A percentile compares a stretch with the other conserved stretches of the same genome.
Conservation (phyloP, 2,113 vertebrate species). For the Neogobius melanostomus region DNA sequence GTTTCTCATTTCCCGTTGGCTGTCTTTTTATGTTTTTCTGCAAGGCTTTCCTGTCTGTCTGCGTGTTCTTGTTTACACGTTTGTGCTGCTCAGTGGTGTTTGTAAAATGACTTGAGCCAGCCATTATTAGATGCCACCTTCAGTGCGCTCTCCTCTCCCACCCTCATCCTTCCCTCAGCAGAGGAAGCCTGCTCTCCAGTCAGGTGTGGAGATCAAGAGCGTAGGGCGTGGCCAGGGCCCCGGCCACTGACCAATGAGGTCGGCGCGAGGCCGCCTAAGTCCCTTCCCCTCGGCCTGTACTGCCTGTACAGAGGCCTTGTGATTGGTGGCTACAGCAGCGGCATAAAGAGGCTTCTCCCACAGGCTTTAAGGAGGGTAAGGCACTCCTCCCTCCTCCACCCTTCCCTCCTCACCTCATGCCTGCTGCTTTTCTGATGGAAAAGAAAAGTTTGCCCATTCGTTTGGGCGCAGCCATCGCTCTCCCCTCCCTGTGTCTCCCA, state of each 20-base stretch:
- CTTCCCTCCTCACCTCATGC: slow-evolving; percentile 67
- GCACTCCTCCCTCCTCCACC: slow-evolving; percentile 64
- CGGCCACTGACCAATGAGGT: slow-evolving; percentile 72
- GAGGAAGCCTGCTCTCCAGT: slow-evolving; percentile 77
- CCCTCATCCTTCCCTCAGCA: slow-evolving; percentile 71
- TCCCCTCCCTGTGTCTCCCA: slow-evolving; percentile 46
- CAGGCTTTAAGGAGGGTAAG: slow-evolving; percentile 80
- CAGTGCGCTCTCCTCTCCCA: slow-evolving; percentile 46
- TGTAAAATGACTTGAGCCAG: slow-evolving; percentile 16
- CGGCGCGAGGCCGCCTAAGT: slow-evolving; percentile 75
- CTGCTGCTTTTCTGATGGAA: slow-evolving; percentile 57
- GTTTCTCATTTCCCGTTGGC: slow-evolving; percentile 1
- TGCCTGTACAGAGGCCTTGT: slow-evolving; percentile 82
- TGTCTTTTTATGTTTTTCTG: neutral
- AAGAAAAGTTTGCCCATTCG: slow-evolving; percentile 42
- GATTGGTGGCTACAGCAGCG: slow-evolving; percentile 77
- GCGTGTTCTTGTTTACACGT: slow-evolving; percentile 10
- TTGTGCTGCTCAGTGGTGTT: slow-evolving; percentile 9
- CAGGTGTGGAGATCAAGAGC: slow-evolving; percentile 76
- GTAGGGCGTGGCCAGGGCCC: slow-evolving; percentile 67
- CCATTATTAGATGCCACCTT: slow-evolving; percentile 67
- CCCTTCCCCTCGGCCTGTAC: slow-evolving; percentile 79
- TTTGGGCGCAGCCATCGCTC: slow-evolving; percentile 41
- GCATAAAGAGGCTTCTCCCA: slow-evolving; percentile 79
- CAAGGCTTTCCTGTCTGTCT: neutral